Base-by-base conservation (phyloP, 1,140 invertebrate genomes). In the Temnothorax longispinosus region DNA sequence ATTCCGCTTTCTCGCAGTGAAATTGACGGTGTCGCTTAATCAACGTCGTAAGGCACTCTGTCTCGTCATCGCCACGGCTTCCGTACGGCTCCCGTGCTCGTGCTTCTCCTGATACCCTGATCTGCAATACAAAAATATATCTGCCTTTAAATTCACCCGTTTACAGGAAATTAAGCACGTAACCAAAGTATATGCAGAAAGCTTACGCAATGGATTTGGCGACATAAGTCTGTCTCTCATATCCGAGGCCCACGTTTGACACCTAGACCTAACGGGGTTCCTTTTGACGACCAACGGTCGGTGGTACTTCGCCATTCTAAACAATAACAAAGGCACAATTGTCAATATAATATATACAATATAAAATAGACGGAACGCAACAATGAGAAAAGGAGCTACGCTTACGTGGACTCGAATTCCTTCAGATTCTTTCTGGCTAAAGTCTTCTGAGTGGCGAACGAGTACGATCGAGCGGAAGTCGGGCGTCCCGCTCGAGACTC, bases 391-490 rank as follows among this genome's bases (percentile, higher is more conserved):
- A 32, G 41, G 50, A 87, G 76, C 50, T 76, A 65, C 62, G 56
- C 87, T 87, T 89, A 93, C 88, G 92, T 88, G 81, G 89, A 92
- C 54, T 93, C 94, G 74, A 94, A 95, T 94, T 95, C 93, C 80
- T 94, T 95, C 3, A 95, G 74, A 90, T 94, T 95, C 89, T 95
- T 95, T 81, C 95, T 94, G 15, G 94, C 95, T 62, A 95, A 89
- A 38, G 95, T 95, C 64, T 94, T 92, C 65, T 95, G 94, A 6
- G 95, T 95, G 44, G 95, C 95, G 78, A 95, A 95, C n/a, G 95
- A 95, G 56, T 93, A 95, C 18, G 95, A 95, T 77, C 93, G 91
- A n/a, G 94, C 93, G 21, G 95, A 95, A 69, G 80, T 93, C 27
- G 95, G 94, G 35, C 94, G 93, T 85, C 94, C 94, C n/a, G 86